Percentiles rank a stretch among this genome's conserved stretches.
These are phyloP conservation scores for Alethe castanea DNA, from an alignment of 2,113 vertebrate genomes.

Conservation along the genomic window DNA sequence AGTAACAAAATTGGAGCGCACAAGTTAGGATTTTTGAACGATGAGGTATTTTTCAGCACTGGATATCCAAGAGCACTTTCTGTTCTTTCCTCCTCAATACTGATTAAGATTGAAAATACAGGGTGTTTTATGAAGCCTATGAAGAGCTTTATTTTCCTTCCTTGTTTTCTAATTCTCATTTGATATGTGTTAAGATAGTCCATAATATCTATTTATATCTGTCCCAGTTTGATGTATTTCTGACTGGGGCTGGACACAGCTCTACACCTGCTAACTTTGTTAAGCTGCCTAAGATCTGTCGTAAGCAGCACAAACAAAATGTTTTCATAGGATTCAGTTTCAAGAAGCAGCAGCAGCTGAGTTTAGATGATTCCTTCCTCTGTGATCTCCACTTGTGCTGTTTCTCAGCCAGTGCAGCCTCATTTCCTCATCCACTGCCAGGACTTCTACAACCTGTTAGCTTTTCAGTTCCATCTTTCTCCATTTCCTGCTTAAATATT, in stretches of 20 bases:
- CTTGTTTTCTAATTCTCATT: neutral
- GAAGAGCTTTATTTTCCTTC: neutral
- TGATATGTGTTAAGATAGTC: neutral
- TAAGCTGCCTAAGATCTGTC: neutral
- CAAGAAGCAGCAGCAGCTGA: neutral
- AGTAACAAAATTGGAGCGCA: neutral
- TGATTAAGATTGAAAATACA: neutral
- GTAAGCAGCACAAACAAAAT: neutral
- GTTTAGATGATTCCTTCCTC: neutral
- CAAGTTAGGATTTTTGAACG: constrained; percentile 18
- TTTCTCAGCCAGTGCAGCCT: neutral
- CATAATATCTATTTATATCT: neutral
- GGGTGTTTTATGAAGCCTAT: neutral
- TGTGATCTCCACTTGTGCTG: neutral
- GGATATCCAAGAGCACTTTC: constrained; percentile 1
- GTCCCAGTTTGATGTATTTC: neutral
- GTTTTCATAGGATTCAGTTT: constrained; percentile 8
- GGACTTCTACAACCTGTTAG: neutral
- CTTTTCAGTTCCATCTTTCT: neutral
- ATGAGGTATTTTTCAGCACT: constrained; percentile 26
- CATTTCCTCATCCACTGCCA: neutral
- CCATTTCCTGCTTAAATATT: neutral
- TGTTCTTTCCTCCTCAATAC: neutral
- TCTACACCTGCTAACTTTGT: neutral
- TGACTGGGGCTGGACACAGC: neutral